Evolutionary conservation across 1,140 invertebrate genomes (phyloP).

Genomic region (Drosophila obscura): DNA sequence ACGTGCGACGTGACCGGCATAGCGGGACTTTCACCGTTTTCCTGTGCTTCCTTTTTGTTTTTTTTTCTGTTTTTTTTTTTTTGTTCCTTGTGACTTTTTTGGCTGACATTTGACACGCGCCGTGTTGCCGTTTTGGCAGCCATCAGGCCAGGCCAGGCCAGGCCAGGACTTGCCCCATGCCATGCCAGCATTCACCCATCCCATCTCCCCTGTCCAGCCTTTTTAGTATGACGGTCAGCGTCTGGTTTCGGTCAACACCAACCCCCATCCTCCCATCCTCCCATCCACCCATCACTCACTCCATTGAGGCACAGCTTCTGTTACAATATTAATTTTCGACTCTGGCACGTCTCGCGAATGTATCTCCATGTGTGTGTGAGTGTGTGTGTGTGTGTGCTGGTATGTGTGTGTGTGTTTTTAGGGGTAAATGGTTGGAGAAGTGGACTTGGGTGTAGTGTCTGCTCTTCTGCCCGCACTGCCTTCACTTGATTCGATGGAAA

Average conservation of each 20-base stretch:
- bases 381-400: background rate
- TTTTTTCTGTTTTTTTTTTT: conserved; percentile 9
- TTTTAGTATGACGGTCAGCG: conserved; percentile 71
- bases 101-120: conserved; percentile 80
- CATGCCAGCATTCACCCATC: background rate
- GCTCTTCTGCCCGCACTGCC: conserved; percentile 32
- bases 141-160: too few relatives aligned
- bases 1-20: conserved; percentile 82
- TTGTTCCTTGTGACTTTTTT: conserved; percentile 38
- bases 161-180: too few relatives aligned
- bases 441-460: conserved; percentile 11
- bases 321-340: conserved; percentile 75
- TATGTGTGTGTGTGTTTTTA: background rate
- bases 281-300: background rate
- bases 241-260: conserved; percentile 32
- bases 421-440: background rate
- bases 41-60: background rate
- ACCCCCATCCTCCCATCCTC: background rate
- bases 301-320: conserved; percentile 18
- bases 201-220: conserved; percentile 3
- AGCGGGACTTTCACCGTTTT: conserved; percentile 47
- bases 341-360: conserved; percentile 51
- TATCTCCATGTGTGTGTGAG: conserved; percentile 2
- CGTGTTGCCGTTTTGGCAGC: conserved; percentile 40
- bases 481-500: conserved; percentile 64